These are phyloP conservation scores for Saccostrea cuccullata DNA, from an alignment of 1,140 invertebrate species.

Conservation along the genomic window DNA sequence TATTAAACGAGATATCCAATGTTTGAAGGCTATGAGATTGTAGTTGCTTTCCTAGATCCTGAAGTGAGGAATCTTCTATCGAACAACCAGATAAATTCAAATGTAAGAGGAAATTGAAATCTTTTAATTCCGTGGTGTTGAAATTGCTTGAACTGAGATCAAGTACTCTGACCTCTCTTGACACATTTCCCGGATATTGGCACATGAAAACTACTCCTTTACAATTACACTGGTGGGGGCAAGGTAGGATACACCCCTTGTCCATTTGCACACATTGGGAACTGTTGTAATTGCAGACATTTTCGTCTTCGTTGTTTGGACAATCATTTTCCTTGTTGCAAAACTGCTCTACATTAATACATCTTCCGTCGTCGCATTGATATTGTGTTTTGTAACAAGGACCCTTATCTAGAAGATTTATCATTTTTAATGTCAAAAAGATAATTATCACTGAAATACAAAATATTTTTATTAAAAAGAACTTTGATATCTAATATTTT, in stretches of 20 bases:
- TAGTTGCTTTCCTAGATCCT: not conserved
- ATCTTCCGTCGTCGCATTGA: constrained; percentile 12
- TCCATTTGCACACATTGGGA: not conserved
- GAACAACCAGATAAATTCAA: not conserved
- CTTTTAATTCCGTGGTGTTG: not conserved
- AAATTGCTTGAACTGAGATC: not conserved
- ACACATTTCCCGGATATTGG: not conserved
- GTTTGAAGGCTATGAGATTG: not conserved
- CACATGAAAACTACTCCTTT: not conserved
- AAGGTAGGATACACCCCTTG: not conserved
- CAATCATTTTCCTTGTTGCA: not conserved
- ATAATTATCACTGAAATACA: too few relatives aligned
- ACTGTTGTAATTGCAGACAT: not conserved
- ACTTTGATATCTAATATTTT: too few relatives aligned
- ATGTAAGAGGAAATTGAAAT: not conserved
- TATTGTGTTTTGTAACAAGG: not conserved
- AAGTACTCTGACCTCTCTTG: not conserved
- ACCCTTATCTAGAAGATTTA: not conserved
- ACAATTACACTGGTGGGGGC: not conserved
- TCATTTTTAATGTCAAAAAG: too few relatives aligned
- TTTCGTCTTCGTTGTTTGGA: not conserved
- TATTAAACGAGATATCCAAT: not conserved
- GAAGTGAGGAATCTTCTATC: not conserved
- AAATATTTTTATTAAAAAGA: too few relatives aligned
- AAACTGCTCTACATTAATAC: not conserved